Percentiles rank a stretch among this genome's conserved stretches.
Evolutionary conservation across 92 coral and sea anemone species (phyloP).

Genomic region (Porites lobata): DNA sequence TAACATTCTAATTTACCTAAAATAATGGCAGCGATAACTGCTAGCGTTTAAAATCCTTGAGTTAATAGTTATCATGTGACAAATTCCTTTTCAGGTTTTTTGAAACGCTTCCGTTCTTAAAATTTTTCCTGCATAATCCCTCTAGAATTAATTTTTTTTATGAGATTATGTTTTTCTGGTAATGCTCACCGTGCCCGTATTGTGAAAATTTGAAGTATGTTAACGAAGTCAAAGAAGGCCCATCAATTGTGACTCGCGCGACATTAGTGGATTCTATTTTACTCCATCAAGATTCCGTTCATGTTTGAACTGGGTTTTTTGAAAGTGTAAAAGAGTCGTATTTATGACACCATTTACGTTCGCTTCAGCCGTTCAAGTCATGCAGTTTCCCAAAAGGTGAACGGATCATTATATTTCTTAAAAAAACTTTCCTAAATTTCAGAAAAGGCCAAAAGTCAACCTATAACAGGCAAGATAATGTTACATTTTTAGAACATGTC

Average conservation of each 20-base stretch:
- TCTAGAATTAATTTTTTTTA: constrained; percentile 29
- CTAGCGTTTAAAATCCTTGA: not conserved
- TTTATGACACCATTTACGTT: not conserved
- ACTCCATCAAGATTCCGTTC: constrained; percentile 12
- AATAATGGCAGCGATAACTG: not conserved
- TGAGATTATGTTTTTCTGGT: constrained; percentile 5
- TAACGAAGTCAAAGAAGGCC: not conserved
- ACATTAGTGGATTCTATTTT: constrained; percentile 12
- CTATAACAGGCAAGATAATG: constrained; percentile 29
- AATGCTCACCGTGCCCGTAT: constrained; percentile 12
- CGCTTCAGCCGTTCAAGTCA: not conserved
- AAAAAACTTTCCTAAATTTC: constrained; percentile 14
- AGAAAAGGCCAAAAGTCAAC: constrained; percentile 34
- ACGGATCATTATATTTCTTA: constrained; percentile 5
- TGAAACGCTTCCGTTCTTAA: not conserved
- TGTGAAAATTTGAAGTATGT: constrained; percentile 2
- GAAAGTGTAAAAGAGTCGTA: not conserved
- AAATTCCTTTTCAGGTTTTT: constrained; percentile 22
- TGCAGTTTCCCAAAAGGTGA: constrained; percentile 22
- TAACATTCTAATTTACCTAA: not conserved
- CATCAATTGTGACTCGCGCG: not conserved
- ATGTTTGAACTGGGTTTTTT: constrained; percentile 15
- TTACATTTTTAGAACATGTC: constrained; percentile 30
- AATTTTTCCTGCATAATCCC: constrained; percentile 38
- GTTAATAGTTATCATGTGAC: constrained; percentile 2